Conservation (phyloP, 2,113 vertebrate genomes). For the Zapus hudsonius region DNA sequence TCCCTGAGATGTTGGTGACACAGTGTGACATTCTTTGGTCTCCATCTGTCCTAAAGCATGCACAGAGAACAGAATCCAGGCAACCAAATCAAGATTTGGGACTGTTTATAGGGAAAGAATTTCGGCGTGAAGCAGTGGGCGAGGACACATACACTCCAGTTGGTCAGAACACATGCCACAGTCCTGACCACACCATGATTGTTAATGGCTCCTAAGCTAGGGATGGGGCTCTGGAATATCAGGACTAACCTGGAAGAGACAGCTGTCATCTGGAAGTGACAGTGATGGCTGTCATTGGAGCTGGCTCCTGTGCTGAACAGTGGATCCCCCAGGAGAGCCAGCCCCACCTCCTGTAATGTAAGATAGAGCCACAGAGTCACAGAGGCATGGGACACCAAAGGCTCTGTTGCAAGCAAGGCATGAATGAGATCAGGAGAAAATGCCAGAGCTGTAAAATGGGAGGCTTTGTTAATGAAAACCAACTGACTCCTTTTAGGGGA, state of each 20-base stretch:
- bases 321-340: not conserved
- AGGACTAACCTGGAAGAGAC: not conserved
- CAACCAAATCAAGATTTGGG: not conserved
- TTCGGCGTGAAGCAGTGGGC: not conserved
- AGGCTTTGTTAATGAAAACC: slow-evolving; percentile 50
- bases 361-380: not conserved
- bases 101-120: no score
- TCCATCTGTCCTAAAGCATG: not conserved
- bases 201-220: not conserved
- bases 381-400: not conserved
- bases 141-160: not conserved
- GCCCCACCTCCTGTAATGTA: not conserved
- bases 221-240: not conserved
- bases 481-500: slow-evolving; percentile 58
- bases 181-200: not conserved
- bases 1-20: not conserved
- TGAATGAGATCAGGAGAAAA: not conserved
- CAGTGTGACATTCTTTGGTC: not conserved
- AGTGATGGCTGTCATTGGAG: not conserved
- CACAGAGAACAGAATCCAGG: not conserved
- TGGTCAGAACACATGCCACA: not conserved
- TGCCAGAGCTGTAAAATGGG: not conserved
- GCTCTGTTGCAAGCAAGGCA: not conserved
- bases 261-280: not conserved
- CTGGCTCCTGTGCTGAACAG: not conserved